Base-by-base conservation (phyloP, 2,113 vertebrate species). In the Sisor rabdophorus region DNA sequence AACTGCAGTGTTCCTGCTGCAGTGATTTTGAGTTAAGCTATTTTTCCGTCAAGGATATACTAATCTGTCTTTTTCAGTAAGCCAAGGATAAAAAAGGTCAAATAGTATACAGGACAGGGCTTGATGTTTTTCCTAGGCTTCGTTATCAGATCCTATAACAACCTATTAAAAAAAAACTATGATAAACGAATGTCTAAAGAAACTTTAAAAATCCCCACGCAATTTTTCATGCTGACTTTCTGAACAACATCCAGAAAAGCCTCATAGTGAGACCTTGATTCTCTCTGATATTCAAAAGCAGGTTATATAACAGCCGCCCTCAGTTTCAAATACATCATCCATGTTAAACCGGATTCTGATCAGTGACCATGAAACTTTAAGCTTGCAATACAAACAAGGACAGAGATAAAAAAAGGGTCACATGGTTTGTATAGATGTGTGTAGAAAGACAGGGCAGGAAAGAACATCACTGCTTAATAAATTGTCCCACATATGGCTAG, bases 41-140 rank as follows among this genome's bases (percentile, higher is more conserved):
- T 88, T 83, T 86, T 79, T 88, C 87, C 86, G 84, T 88, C 85
- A 86, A 84, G 78, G 86, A 80, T 82, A 85, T 82, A 87, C 82
- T 90, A 89, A 90, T 89, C 86, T 88, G 78, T 85, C 85, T 89
- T 90, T 90, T 83, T 60, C 9, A 4, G 20, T 67, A 20, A 55
- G 36, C 22, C 53, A 16, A 26, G 16, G 52, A 76, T 56, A 52
- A 68, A 56, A 76, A 76, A 68, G 64, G 19, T 26, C 26, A 32
- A 26, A 36, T 32, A 11, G 65, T 56, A 76, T 59, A 77, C 78
- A 82, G 74, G 44, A 69, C 78, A 84, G 22, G n/a, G 17, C 32
- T 60, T 64, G 56, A 47, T 40, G 0, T 59, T 24, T 32, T 40
- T 36, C 22, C 30, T 32, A 68, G 63, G 53, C 63, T 54, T 40